Evolutionary conservation across 2,888 invertebrate species (phyloP).

Genomic region (Heliconius hortense): DNA sequence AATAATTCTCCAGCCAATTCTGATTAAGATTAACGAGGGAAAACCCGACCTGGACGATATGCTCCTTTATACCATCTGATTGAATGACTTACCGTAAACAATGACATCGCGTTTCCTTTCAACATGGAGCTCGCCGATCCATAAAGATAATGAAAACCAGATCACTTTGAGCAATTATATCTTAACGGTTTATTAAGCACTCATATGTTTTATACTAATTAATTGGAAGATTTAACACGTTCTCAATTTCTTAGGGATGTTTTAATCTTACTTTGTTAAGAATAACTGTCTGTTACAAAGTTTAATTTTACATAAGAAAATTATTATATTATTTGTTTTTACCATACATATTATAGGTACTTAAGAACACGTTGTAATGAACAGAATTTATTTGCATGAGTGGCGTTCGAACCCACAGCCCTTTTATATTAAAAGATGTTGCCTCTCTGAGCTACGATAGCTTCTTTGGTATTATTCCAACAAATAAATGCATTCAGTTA

Average conservation of each 20-base stretch:
- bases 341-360: too few species aligned
- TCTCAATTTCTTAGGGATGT: neutral
- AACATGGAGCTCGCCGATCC: slow-evolving; percentile 48
- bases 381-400: too few species aligned
- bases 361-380: too few species aligned
- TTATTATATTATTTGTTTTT: too few species aligned
- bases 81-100: slow-evolving; percentile 76
- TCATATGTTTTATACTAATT: slow-evolving; percentile 10
- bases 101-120: slow-evolving; percentile 65
- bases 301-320: too few species aligned
- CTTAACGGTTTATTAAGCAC: slow-evolving; percentile 29
- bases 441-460: too few species aligned
- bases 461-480: too few species aligned
- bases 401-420: too few species aligned
- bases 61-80: slow-evolving; percentile 68
- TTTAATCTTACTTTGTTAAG: neutral
- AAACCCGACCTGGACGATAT: slow-evolving; percentile 61
- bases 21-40: slow-evolving; percentile 75
- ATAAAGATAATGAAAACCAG: slow-evolving; percentile 55
- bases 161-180: slow-evolving; percentile 39
- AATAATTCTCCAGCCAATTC: slow-evolving; percentile 52
- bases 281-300: neutral
- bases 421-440: too few species aligned
- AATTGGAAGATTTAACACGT: slow-evolving; percentile 4
- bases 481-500: too few species aligned